Evolutionary conservation across 2,113 vertebrate genomes (phyloP), one percentile per base, ranked within the genome.

Genomic region (Naja naja): DNA sequence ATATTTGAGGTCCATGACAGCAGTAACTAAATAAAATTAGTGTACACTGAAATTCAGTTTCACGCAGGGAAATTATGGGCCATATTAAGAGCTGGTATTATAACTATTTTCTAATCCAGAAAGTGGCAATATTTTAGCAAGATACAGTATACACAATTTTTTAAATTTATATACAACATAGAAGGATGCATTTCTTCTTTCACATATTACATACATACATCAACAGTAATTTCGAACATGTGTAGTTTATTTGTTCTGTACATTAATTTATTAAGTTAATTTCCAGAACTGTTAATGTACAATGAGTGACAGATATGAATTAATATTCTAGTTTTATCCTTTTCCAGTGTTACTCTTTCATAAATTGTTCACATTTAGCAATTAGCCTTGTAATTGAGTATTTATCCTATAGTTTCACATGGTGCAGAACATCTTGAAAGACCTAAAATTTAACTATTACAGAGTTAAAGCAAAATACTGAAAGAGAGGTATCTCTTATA

Each of bases 321-420:
- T 53, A 52, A 4, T 64, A 47, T 88, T 30, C 1, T 55, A 27
- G 0, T 81, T 81, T 30, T 30, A 81, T 89, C 12, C 10, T 85
- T 11, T 22, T 55, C 34, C 74, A 81, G 34, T 81, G 18, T 43
- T 81, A 81, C 7, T 81, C 18, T 81, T 23, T 69, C 92, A 52
- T 56, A 92, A 55, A 81, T 47, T 89, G 86, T 89, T 89, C 89
- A 91, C 20, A 64, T 64, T 94, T 90, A 39, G 1, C 85, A 45
- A 27, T n/a, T 94, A 90, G 18, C 43, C 39, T 90, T 30, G 90
- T 30, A 3, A 69, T 69, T 94, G 49, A 25, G 45, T 94, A 93
- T 91, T 47, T 88, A 69, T 4, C 1, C 27, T 3, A 69, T 91
- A 92, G 52, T 39, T 93, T 54, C 86, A 89, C 88, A 39, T 47